A percentile compares a stretch with the other conserved stretches of the same genome.
These are phyloP conservation scores for Aspiorhynchus laticeps DNA, from an alignment of 2,113 vertebrate genomes.

Conservation along the genomic window DNA sequence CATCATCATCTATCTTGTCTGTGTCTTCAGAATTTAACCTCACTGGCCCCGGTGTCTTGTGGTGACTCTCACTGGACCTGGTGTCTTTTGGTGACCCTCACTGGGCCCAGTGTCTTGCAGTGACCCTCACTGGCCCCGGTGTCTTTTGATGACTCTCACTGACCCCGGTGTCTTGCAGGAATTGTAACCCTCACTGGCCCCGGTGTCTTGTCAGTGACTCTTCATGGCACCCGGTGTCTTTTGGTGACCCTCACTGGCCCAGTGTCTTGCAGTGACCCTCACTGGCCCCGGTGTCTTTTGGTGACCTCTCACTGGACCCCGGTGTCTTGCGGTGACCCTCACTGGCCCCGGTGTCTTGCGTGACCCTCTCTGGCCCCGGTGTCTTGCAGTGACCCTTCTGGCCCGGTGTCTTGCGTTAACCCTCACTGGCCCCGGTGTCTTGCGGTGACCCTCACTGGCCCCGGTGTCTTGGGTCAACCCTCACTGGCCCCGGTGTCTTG, in stretches of 20 bases:
- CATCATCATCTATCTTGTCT: neutral
- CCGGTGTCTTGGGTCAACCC: neutral
- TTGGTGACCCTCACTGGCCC: neutral
- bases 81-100: neutral
- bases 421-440: neutral
- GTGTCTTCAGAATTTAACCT: neutral
- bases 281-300: no score
- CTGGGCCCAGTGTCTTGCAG: accelerated
- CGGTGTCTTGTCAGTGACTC: neutral
- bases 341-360: no score
- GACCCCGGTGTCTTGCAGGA: neutral
- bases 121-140: neutral
- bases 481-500: neutral
- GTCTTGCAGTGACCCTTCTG: no score
- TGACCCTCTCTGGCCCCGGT: no score
- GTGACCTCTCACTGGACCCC: neutral
- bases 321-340: neutral
- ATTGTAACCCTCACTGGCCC: neutral
- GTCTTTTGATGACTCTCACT: neutral
- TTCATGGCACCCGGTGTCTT: neutral
- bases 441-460: neutral
- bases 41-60: neutral
- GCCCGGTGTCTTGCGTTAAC: neutral
- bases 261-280: neutral
- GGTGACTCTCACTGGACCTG: neutral